Conservation (phyloP, 2,888 invertebrate species). For the Aleiodes alternator region DNA sequence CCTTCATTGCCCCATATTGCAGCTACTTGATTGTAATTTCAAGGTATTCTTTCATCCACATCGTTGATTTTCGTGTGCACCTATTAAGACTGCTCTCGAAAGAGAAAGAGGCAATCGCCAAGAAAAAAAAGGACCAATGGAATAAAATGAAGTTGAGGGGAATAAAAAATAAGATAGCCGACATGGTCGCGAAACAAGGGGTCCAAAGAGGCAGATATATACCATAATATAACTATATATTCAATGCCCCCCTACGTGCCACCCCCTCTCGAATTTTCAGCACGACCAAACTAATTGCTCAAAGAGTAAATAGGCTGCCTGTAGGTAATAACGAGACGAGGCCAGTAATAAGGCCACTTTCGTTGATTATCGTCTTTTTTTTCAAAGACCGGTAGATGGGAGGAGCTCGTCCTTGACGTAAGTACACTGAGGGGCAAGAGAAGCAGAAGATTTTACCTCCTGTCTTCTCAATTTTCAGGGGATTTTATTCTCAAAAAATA, state of each 20-base stretch:
- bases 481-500: conserved; percentile 7
- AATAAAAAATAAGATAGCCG: conserved; percentile 32
- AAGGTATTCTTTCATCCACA: conserved; percentile 50
- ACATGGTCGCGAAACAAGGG: conserved; percentile 50
- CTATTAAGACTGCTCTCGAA: conserved; percentile 29
- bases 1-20: conserved; percentile 40
- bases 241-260: neutral
- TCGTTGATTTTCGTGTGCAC: conserved; percentile 40
- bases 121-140: conserved; percentile 28
- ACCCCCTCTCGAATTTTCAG: conserved; percentile 42
- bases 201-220: conserved; percentile 35
- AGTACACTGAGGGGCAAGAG: conserved; percentile 47
- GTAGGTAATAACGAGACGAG: conserved; percentile 58
- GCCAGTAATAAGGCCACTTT: conserved; percentile 59
- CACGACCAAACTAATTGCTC: conserved; percentile 58
- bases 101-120: conserved; percentile 23
- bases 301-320: conserved; percentile 59
- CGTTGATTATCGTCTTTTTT: conserved; percentile 58
- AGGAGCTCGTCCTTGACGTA: conserved; percentile 57
- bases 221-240: conserved; percentile 37
- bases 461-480: conserved; percentile 42
- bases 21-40: conserved; percentile 53
- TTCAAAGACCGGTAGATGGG: conserved; percentile 56
- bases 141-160: conserved; percentile 35
- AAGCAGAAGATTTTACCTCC: neutral